These are phyloP conservation scores for Protophormia terraenovae DNA, from an alignment of 2,888 invertebrate genomes.

Conservation along the genomic window DNA sequence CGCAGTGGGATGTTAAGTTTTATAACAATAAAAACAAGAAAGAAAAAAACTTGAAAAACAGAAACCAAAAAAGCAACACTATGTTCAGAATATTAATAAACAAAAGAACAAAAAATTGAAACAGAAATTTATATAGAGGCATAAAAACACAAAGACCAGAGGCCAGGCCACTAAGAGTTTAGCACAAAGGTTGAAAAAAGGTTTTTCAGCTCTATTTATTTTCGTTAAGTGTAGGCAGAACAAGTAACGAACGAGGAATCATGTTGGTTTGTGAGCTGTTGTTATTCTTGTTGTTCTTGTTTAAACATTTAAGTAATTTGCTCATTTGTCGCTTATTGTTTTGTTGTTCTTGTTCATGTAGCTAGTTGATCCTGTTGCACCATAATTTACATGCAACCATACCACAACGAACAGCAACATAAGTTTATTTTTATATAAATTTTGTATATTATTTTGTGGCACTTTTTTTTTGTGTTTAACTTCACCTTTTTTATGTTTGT, in stretches of 20 bases:
- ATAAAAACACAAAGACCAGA: conserved; percentile 45
- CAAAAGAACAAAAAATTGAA: background rate
- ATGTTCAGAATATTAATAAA: conserved; percentile 12
- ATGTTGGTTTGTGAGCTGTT: conserved; percentile 34
- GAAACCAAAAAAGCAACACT: background rate
- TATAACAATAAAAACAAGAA: conserved; percentile 7
- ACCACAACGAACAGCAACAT: background rate
- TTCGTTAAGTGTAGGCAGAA: conserved; percentile 32
- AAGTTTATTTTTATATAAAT: background rate
- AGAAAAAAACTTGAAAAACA: background rate
- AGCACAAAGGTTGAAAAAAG: no score
- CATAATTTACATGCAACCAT: conserved; percentile 16
- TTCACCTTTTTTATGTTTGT: background rate
- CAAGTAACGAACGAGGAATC: no score
- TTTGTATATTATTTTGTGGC: conserved; percentile 3
- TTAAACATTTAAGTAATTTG: conserved; percentile 66
- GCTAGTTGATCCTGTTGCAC: conserved; percentile 46
- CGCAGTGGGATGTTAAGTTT: conserved; percentile 71
- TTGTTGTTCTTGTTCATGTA: background rate
- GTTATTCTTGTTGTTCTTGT: conserved; percentile 56
- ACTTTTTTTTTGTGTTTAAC: background rate
- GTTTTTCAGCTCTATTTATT: background rate
- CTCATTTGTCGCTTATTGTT: conserved; percentile 59
- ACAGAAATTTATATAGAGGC: background rate
- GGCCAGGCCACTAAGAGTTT: conserved; percentile 44